phyloP scores from a whole-genome alignment of 2,888 invertebrate species.

The Odontomyia ornata region DNA sequence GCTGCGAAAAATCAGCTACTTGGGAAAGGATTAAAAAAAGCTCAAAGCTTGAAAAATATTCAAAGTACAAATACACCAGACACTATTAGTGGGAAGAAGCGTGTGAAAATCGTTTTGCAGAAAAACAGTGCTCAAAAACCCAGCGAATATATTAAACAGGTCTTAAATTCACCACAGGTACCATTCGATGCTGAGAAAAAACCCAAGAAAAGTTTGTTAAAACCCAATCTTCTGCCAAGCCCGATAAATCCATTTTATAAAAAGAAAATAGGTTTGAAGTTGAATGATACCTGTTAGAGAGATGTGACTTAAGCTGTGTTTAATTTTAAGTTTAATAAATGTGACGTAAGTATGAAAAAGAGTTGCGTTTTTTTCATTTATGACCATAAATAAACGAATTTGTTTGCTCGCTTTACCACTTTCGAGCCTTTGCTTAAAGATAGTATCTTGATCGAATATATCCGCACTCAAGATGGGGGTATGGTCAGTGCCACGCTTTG shows the following conservation, averaged over 20 bases:
- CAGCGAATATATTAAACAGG: constrained; percentile 76
- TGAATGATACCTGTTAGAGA: constrained; percentile 31
- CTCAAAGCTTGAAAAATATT: constrained; percentile 46
- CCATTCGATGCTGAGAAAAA: constrained; percentile 77
- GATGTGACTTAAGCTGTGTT: background rate
- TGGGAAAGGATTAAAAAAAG: constrained; percentile 50
- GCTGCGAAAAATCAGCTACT: constrained; percentile 45
- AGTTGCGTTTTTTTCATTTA: too few relatives aligned
- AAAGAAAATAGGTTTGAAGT: constrained; percentile 63
- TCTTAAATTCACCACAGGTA: constrained; percentile 76
- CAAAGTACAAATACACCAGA: constrained; percentile 23
- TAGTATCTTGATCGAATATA: too few relatives aligned
- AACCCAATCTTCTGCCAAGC: constrained; percentile 72
- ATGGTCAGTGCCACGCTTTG: too few relatives aligned
- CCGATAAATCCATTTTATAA: constrained; percentile 83
- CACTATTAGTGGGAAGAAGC: constrained; percentile 64
- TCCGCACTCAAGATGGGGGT: too few relatives aligned
- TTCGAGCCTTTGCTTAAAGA: too few relatives aligned
- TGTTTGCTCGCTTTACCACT: too few relatives aligned
- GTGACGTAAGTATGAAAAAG: too few relatives aligned
- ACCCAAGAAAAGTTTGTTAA: constrained; percentile 78
- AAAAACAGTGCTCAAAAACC: constrained; percentile 77
- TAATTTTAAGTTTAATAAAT: too few relatives aligned
- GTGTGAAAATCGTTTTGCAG: constrained; percentile 77
- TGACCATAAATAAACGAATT: too few relatives aligned